phyloP scores from a whole-genome alignment of 2,888 invertebrate genomes.

The Schizaphis graminum region DNA sequence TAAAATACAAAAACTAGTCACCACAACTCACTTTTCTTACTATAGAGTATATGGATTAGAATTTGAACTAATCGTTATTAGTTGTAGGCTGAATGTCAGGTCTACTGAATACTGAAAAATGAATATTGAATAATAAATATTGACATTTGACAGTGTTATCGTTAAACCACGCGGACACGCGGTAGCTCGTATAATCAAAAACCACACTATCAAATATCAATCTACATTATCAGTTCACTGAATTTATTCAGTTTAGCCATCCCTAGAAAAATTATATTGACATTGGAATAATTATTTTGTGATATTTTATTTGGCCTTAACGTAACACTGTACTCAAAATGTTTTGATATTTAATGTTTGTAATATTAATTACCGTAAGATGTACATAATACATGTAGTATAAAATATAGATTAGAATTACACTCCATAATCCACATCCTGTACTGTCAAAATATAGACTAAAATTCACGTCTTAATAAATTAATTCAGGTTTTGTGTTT shows the following conservation, averaged over 20 bases:
- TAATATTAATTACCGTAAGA: no score
- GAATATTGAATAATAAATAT: not conserved
- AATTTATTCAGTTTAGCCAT: no score
- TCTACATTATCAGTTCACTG: not conserved
- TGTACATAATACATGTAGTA: no score
- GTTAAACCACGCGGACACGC: not conserved
- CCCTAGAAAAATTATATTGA: no score
- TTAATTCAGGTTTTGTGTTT: not conserved
- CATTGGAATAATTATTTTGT: no score
- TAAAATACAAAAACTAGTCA: not conserved
- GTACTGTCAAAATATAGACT: no score
- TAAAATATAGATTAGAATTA: not conserved
- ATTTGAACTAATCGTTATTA: no score
- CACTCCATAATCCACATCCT: no score
- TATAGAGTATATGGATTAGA: no score
- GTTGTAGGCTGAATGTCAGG: no score
- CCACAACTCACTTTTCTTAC: no score
- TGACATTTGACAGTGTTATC: not conserved
- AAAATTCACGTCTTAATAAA: not conserved
- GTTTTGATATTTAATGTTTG: not conserved
- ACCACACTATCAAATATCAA: not conserved
- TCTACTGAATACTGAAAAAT: not conserved
- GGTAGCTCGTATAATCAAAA: not conserved
- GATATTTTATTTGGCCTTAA: no score
- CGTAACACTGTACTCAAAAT: not conserved